Percentiles rank a stretch among this genome's conserved stretches.
Evolutionary conservation across 2,113 vertebrate species (phyloP).

Genomic region (Pan paniscus): DNA sequence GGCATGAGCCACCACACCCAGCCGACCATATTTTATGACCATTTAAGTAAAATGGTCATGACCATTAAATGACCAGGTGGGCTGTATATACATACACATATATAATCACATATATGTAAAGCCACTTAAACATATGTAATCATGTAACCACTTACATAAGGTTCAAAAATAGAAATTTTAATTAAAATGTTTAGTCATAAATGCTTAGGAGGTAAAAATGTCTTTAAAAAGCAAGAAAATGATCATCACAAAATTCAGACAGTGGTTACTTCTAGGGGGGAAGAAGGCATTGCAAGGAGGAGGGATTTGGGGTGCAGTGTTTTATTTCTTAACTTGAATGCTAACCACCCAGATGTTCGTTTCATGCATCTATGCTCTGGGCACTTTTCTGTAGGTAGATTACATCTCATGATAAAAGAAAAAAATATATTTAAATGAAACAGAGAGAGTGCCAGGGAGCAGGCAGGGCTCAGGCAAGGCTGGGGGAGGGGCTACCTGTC

Average conservation of each 20-base stretch:
- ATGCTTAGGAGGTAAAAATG: background rate
- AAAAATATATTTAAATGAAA: too few relatives aligned
- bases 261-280: background rate
- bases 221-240: background rate
- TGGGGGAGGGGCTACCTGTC: slow-evolving; percentile 87
- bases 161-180: background rate
- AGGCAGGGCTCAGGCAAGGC: background rate
- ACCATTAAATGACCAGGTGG: too few relatives aligned
- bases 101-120: background rate
- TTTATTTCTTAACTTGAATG: background rate
- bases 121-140: background rate
- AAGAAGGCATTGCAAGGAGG: fast-evolving
- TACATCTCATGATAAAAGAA: too few relatives aligned
- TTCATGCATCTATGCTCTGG: fast-evolving
- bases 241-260: background rate
- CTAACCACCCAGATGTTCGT: background rate
- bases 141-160: background rate
- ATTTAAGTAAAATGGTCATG: too few relatives aligned
- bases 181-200: background rate
- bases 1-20: too few relatives aligned
- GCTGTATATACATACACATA: too few relatives aligned
- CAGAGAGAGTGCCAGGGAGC: fast-evolving
- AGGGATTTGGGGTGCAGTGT: fast-evolving
- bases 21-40: too few relatives aligned
- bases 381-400: background rate